Conservation (phyloP, 1,140 invertebrate genomes). For the Phortica variegata region DNA sequence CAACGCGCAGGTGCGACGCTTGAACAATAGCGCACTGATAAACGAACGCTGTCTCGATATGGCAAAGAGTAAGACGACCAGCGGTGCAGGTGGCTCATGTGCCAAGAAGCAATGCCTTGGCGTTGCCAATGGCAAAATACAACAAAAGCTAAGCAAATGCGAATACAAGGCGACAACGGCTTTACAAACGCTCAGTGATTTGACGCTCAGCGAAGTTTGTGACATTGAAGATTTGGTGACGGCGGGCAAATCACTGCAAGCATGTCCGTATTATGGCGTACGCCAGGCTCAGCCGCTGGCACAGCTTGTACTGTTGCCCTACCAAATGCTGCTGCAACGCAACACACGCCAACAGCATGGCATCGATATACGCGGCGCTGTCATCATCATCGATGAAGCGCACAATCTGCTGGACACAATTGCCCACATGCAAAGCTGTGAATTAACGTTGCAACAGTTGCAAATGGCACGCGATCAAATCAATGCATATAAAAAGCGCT, state of each 20-base stretch:
- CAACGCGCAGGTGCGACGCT: slow-evolving; percentile 75
- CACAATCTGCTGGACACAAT: slow-evolving; percentile 95
- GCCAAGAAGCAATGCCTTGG: slow-evolving; percentile 60
- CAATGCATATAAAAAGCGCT: slow-evolving; percentile 77
- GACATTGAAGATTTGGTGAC: slow-evolving; percentile 88
- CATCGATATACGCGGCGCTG: slow-evolving; percentile 79
- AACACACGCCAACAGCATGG: slow-evolving; percentile 79
- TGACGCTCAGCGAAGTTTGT: slow-evolving; percentile 69
- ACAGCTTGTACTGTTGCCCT: slow-evolving; percentile 78
- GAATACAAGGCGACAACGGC: slow-evolving; percentile 71
- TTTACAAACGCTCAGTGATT: slow-evolving; percentile 68
- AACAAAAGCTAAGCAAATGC: slow-evolving; percentile 56
- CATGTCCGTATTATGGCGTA: slow-evolving; percentile 90
- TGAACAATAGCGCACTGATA: slow-evolving; percentile 79
- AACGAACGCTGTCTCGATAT: slow-evolving; percentile 94
- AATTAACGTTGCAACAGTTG: slow-evolving; percentile 69
- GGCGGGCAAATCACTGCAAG: slow-evolving; percentile 69
- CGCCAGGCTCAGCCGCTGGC: slow-evolving; percentile 77
- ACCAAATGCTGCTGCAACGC: slow-evolving; percentile 86
- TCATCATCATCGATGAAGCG: slow-evolving; percentile 95
- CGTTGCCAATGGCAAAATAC: slow-evolving; percentile 6
- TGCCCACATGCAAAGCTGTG: slow-evolving; percentile 78
- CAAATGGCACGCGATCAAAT: slow-evolving; percentile 71
- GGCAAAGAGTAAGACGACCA: slow-evolving; percentile 3
- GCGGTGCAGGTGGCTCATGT: slow-evolving; percentile 69